Evolutionary conservation across 2,888 invertebrate species (phyloP), one percentile per base, ranked within the genome.

Genomic region (Eremobia ochroleuca): DNA sequence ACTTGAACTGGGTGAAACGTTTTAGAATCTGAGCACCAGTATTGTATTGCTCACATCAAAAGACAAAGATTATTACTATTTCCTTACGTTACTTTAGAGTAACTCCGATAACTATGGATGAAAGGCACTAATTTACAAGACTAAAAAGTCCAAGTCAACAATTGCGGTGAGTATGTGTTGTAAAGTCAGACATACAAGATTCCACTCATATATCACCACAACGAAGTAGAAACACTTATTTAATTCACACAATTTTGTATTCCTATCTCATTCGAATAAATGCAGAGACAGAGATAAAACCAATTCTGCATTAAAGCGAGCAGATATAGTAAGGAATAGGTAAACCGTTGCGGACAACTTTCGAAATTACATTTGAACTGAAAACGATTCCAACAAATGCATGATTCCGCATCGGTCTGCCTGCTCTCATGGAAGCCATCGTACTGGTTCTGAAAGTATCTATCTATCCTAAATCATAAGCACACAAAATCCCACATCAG

Each of bases 221-320:
- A 81, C 80, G 83, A 90, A 85, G 80, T 88, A 86, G 85, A 87
- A 86, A 86, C 87, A 87, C 87, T 89, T 89, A 89, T 88, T 83
- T 84, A 81, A 85, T 79, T 84, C 90, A 91, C 91, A 94, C 92
- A 93, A 93, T 91, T 91, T 91, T 85, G 87, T 92, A 91, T 92
- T 90, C 90, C 89, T 91, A 92, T 95, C 96, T 95, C 95, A 93
- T 93, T 95, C 93, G 91, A 93, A 94, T 96, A 97, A 97, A 97
- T 97, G 96, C 96, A 92, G 95, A 96, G 96, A 96, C 92, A 89
- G 87, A 88, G 90, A 92, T 91, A 91, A 91, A 91, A 92, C 91
- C 89, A 90, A 93, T 93, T 93, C 92, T 94, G 94, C 89, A 92
- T 87, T 92, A 92, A 93, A 92, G 91, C 89, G 90, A 90, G 86